Conservation (phyloP, 2,113 vertebrate species). For the Hippocampus zosterae region DNA sequence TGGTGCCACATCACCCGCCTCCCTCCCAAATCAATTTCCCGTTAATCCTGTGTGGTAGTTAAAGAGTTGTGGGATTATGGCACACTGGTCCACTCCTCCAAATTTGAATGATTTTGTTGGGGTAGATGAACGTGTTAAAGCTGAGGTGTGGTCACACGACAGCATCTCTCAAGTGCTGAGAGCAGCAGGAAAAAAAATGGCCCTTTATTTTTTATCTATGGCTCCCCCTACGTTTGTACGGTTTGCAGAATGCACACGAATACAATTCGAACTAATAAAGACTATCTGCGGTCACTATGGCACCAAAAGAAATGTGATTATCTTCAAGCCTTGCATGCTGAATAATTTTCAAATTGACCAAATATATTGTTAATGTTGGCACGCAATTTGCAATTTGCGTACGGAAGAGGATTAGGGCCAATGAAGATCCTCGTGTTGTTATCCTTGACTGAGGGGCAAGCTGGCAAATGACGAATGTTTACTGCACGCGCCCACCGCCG, state of each 20-base stretch:
- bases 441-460: too few relatives aligned
- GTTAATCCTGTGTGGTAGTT: slow-evolving; percentile 49
- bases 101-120: slow-evolving; percentile 34
- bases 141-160: slow-evolving; percentile 12
- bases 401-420: too few relatives aligned
- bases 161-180: not conserved
- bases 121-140: slow-evolving; percentile 37
- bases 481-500: too few relatives aligned
- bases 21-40: not conserved
- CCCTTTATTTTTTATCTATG: not conserved
- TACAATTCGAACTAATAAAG: not conserved
- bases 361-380: too few relatives aligned
- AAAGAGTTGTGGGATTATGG: slow-evolving; percentile 47
- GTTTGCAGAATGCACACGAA: not conserved
- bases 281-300: not conserved
- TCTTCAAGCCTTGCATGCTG: not conserved
- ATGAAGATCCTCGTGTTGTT: too few relatives aligned
- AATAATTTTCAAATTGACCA: too few relatives aligned
- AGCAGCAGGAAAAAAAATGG: not conserved
- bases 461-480: too few relatives aligned
- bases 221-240: not conserved
- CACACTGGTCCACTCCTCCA: slow-evolving; percentile 17
- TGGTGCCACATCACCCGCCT: slow-evolving; percentile 18
- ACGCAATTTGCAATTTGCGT: too few relatives aligned
- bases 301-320: not conserved